Conservation (phyloP, 2,888 invertebrate genomes). For the Chloromyia formosa region DNA sequence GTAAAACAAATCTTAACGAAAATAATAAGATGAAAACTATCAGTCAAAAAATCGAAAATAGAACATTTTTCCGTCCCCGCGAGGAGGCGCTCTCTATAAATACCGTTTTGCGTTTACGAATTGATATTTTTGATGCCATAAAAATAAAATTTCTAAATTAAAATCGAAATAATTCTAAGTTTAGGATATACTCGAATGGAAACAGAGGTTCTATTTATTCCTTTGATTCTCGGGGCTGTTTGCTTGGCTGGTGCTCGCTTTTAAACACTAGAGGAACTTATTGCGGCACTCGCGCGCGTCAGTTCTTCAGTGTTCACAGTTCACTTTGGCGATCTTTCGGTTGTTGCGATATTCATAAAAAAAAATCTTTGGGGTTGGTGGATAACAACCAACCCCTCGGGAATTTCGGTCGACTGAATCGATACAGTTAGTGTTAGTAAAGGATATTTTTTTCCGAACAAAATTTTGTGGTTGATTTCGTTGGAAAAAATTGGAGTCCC, state of each 20-base stretch:
- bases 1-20: constrained; percentile 7
- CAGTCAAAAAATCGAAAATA: constrained; percentile 16
- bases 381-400: neutral
- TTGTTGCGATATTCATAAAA: neutral
- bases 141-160: constrained; percentile 51
- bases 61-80: neutral
- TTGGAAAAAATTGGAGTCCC: neutral
- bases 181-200: constrained; percentile 45
- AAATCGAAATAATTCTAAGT: constrained; percentile 50
- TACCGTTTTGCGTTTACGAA: constrained; percentile 47
- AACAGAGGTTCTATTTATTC: constrained; percentile 49
- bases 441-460: neutral
- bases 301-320: constrained; percentile 13
- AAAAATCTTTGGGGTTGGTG: neutral
- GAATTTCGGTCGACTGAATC: neutral
- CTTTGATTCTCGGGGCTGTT: constrained; percentile 24
- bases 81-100: constrained; percentile 42
- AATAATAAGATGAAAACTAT: constrained; percentile 11
- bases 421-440: neutral
- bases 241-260: constrained; percentile 3
- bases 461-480: neutral
- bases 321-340: neutral
- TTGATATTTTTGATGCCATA: constrained; percentile 50
- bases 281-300: constrained; percentile 23
- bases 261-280: constrained; percentile 36